Percentiles rank a stretch among this genome's conserved stretches.
phyloP scores from a whole-genome alignment of 2,113 vertebrate genomes.

The Leptobrachium leishanense region DNA sequence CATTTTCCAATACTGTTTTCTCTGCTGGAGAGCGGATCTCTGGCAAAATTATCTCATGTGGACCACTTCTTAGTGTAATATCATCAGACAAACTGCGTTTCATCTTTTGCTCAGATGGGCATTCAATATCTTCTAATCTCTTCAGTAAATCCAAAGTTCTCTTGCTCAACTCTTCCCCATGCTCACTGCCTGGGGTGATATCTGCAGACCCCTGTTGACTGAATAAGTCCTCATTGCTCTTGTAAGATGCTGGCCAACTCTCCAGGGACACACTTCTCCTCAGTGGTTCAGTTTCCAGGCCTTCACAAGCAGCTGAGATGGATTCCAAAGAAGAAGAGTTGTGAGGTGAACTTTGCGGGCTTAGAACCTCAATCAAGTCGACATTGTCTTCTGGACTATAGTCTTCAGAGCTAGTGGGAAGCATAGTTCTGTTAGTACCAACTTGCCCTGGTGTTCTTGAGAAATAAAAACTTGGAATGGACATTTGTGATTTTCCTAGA shows the following conservation, averaged over 20 bases:
- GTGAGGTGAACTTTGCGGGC: slow-evolving; percentile 10
- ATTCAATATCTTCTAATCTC: slow-evolving; percentile 92
- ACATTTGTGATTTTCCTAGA: slow-evolving; percentile 23
- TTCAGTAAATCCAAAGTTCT: slow-evolving; percentile 92
- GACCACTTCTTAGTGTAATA: slow-evolving; percentile 81
- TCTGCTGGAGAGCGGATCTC: slow-evolving; percentile 61
- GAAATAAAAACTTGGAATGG: slow-evolving; percentile 28
- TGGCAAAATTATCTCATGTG: slow-evolving; percentile 71
- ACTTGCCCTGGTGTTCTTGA: slow-evolving; percentile 12
- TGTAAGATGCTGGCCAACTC: slow-evolving; percentile 82
- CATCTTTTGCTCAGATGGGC: slow-evolving; percentile 81
- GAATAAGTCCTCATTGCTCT: slow-evolving; percentile 74
- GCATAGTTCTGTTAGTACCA: slow-evolving; percentile 37
- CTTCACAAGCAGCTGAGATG: slow-evolving; percentile 79
- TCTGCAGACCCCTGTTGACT: slow-evolving; percentile 79
- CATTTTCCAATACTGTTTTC: slow-evolving; percentile 78
- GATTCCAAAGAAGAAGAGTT: slow-evolving; percentile 85
- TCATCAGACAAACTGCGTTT: slow-evolving; percentile 90
- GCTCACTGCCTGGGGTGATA: slow-evolving; percentile 70
- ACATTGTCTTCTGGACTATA: slow-evolving; percentile 31
- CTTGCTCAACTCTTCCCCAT: slow-evolving; percentile 87
- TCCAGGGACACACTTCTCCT: slow-evolving; percentile 84
- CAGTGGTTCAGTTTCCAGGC: slow-evolving; percentile 62
- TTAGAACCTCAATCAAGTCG: slow-evolving; percentile 39
- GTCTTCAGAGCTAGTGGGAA: slow-evolving; percentile 41